Evolutionary conservation across 2,113 vertebrate species (phyloP), one percentile per base, ranked within the genome.

Genomic region (Spea bombifrons): DNA sequence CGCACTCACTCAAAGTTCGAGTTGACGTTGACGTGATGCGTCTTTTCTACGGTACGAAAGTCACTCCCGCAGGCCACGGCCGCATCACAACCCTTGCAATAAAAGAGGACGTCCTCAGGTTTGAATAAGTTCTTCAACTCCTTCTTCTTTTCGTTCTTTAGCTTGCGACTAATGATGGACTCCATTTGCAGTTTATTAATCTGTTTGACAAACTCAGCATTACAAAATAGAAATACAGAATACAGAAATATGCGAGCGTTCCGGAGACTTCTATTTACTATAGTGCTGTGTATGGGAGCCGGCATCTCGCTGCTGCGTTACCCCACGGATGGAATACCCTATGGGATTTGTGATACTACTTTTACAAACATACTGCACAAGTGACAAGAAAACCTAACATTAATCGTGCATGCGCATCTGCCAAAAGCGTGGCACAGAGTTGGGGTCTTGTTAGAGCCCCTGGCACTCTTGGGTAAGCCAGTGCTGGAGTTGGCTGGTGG

Each of bases 1-100:
- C n/a, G n/a, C 43, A 78, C 96, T 93, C 84, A 99, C 97, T 86
- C 7, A 55, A 99, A 99, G 2, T 70, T 61, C 5, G 90, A 86
- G 84, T 93, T 97, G 89, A 96, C 7, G 3, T 94, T 98, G 78
- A 98, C 86, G 0, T 93, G 91, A 84, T 96, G 96, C 0, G 72
- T 53, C 3, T 88, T 89, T 61, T 97, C 95, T 75, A 97, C 86
- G 0, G 87, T 86, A 82, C 88, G 89, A 8, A 99, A 86, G 88
- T 98, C 94, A 0, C 83, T 90, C 73, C 92, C 97, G 0, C 53
- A 76, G 81, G 93, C 93, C 81, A 94, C 94, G 0, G 82, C 46
- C 5, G 0, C 0, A 1, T 84, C 89, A 81, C 97, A 99, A 87
- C 85, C 86, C 66, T 91, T 64, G 1, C 97, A 98, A 81, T 89